phyloP scores from a whole-genome alignment of 2,797 vertebrate genomes.

The Steatocranus sp. region DNA sequence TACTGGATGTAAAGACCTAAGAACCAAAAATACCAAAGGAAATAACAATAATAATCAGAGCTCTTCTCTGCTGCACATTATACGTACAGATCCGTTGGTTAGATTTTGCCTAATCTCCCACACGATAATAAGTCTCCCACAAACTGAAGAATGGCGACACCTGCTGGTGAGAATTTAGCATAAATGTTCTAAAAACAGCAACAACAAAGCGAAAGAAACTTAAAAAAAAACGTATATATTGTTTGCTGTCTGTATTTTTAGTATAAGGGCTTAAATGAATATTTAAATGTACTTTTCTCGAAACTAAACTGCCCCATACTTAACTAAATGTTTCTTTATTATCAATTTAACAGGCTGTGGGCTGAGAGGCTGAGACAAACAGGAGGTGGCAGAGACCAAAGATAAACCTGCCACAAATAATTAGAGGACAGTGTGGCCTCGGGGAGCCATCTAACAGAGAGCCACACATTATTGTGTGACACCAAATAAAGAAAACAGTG shows the following conservation, averaged over 20 bases:
- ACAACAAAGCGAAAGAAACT: neutral
- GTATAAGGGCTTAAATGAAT: neutral
- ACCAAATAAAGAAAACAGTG: neutral
- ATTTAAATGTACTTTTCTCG: neutral
- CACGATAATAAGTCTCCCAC: neutral
- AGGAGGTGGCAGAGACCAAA: neutral
- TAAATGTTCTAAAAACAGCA: neutral
- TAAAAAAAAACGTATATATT: accelerated
- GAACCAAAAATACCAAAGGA: neutral
- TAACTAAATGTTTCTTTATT: neutral
- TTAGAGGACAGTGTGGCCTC: neutral
- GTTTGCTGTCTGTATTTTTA: neutral
- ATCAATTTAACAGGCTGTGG: neutral
- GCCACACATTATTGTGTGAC: neutral
- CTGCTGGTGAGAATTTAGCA: slow-evolving; percentile 30
- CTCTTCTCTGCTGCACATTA: neutral
- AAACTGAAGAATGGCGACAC: slow-evolving; percentile 35
- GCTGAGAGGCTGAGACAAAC: neutral
- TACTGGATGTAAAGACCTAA: neutral
- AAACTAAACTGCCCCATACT: neutral
- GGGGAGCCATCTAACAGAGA: neutral
- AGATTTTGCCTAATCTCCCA: slow-evolving; percentile 2
- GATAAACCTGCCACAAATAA: slow-evolving; percentile 12
- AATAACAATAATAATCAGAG: neutral
- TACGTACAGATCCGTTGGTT: neutral